Conservation (phyloP, 2,888 invertebrate species). For the Schizaphis graminum region DNA sequence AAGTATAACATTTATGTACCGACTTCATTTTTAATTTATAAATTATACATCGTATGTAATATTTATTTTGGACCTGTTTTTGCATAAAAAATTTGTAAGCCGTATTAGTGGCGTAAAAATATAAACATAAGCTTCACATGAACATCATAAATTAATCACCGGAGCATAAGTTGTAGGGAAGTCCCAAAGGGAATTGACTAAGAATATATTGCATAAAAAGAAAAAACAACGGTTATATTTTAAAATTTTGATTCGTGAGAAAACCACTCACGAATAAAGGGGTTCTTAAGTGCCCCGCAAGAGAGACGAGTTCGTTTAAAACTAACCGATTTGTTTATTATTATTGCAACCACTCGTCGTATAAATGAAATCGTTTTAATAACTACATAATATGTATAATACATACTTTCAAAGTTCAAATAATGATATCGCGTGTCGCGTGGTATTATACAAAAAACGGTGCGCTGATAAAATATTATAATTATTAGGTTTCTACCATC, state of each 20-base stretch:
- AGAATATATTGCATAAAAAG: background rate
- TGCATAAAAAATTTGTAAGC: background rate
- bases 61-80: background rate
- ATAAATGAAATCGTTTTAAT: slow-evolving; percentile 1
- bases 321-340: slow-evolving; percentile 17
- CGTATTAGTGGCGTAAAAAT: background rate
- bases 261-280: background rate
- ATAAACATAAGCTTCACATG: background rate
- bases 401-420: background rate
- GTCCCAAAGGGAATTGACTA: background rate
- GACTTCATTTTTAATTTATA: background rate
- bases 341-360: background rate
- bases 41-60: background rate
- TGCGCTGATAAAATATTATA: background rate
- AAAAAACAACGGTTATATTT: background rate
- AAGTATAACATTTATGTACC: background rate
- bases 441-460: background rate
- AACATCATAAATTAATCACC: background rate
- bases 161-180: background rate
- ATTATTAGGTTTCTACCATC: background rate
- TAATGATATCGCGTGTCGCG: background rate
- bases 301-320: background rate
- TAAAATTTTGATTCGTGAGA: background rate
- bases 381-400: background rate
- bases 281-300: background rate